Conservation (phyloP, 2,888 invertebrate genomes). For the Sphaeridia pumilis region DNA sequence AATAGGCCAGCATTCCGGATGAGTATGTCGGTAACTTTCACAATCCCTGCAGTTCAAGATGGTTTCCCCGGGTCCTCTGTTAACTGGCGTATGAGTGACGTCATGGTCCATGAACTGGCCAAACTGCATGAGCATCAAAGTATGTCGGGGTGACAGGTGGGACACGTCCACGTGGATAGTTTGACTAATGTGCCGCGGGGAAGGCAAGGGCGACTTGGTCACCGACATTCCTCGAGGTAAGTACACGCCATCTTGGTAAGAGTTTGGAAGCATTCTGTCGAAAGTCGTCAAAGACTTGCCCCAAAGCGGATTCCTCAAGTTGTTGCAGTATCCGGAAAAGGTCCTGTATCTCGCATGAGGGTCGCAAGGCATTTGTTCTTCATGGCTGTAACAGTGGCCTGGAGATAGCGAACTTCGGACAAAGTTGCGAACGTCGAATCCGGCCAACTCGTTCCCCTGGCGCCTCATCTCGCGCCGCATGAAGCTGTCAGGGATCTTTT, state of each 20-base stretch:
- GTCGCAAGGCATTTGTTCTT: constrained; percentile 58
- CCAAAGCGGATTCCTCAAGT: constrained; percentile 64
- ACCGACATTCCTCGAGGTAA: constrained; percentile 61
- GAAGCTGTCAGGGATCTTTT: background rate
- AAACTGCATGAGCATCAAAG: constrained; percentile 85
- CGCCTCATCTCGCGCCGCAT: background rate
- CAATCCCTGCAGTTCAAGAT: constrained; percentile 82
- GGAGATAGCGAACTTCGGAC: constrained; percentile 1
- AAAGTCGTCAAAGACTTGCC: constrained; percentile 78
- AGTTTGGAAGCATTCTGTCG: constrained; percentile 68
- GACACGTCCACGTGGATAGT: constrained; percentile 85
- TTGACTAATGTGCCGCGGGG: constrained; percentile 73
- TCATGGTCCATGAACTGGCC: constrained; percentile 73
- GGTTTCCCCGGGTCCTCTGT: constrained; percentile 29
- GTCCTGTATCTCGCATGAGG: constrained; percentile 37
- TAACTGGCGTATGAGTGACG: constrained; percentile 68
- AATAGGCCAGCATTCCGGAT: constrained; percentile 89
- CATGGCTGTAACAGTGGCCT: constrained; percentile 58
- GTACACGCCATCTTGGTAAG: constrained; percentile 79
- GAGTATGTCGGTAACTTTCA: constrained; percentile 73
- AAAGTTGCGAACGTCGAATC: constrained; percentile 14
- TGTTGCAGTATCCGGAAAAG: constrained; percentile 61
- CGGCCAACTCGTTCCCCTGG: background rate
- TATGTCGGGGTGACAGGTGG: constrained; percentile 74
- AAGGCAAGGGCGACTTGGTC: constrained; percentile 66